Base-by-base conservation (phyloP, 2,888 invertebrate genomes). In the Belgica antarctica region DNA sequence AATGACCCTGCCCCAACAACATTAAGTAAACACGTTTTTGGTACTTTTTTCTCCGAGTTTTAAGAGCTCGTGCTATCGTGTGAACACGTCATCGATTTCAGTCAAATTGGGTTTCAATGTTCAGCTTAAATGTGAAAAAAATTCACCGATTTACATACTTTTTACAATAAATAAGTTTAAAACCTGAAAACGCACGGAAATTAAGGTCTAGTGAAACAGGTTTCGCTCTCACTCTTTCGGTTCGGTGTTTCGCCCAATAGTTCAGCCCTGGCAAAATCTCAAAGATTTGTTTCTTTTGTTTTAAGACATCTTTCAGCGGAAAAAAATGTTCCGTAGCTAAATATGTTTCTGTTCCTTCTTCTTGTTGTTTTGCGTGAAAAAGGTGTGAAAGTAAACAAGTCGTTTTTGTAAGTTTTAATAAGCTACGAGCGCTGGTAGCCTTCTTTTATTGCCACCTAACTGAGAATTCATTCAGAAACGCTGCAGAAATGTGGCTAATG, bases 321-420 rank as follows among this genome's bases (percentile, higher is more conserved):
- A 41, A 41, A 41, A 41, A n/a, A n/a, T n/a, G n/a, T n/a, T n/a
- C n/a, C n/a, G n/a, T n/a, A n/a, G n/a, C n/a, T n/a, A n/a, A n/a
- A n/a, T n/a, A n/a, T n/a, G n/a, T n/a, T n/a, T n/a, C n/a, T n/a
- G n/a, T n/a, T n/a, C n/a, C n/a, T n/a, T n/a, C n/a, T n/a, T n/a
- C n/a, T 41, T 41, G 41, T 41, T 41, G 12, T 41, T 41, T 41
- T 41, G 41, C 41, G 41, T 41, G 41, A 24, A 46, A 65, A 66
- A 66, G 52, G 68, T 68, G 68, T 68, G 28, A 68, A 68, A 68
- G 68, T 68, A 68, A 68, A 68, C 57, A 68, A 57, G 34, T 57
- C 52, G 47, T 31, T 46, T 25, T 31, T 41, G 5, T 46, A n/a
- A 17, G 12, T 7, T 27, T n/a, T 8, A 59, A 59, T 25, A 59